Evolutionary conservation across 2,797 vertebrate species (phyloP), one percentile per base, ranked within the genome.

Genomic region (Buphagus erythrorhynchus): DNA sequence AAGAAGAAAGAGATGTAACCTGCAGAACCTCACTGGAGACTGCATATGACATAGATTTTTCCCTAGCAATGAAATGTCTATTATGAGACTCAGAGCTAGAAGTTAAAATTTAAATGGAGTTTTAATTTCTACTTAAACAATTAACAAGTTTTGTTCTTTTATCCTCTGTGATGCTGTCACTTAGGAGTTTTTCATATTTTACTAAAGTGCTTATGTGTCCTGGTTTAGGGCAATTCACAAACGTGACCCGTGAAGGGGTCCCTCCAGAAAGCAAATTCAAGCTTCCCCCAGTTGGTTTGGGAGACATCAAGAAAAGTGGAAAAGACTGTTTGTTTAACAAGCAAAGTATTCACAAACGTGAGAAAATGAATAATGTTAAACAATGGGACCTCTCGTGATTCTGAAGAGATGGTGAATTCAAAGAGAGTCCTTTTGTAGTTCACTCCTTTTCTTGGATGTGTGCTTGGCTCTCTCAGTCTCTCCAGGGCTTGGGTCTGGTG

Each of bases 201-300:
- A 11, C 12, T 43, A 2, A 79, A 72, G 25, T 40, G 11, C 16
- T 6, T 35, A 9, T 25, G 12, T 35, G 38, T 54, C n/a, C 5
- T 52, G 16, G 38, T 43, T 52, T 43, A 63, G 26, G 20, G 5
- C 20, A 43, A 43, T n/a, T n/a, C n/a, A n/a, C n/a, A n/a, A n/a
- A n/a, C n/a, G n/a, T n/a, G n/a, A n/a, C n/a, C n/a, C n/a, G 52
- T 52, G 0, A n/a, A 75, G 17, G 17, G 6, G 13, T 49, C 17
- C 13, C 10, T 40, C 45, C 26, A 40, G 35, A 40, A 75, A n/a
- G 29, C 17, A 61, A 61, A 61, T 21, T 61, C 35, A n/a, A n/a
- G 35, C 35, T 48, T 13, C 22, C 13, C 1, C 0, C 6, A 20
- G 2, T 6, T 2, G 2, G 17, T n/a, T 26, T 0, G 0, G 17